These are phyloP conservation scores for Rachycentron canadum DNA, from an alignment of 2,797 vertebrate genomes.

Conservation along the genomic window DNA sequence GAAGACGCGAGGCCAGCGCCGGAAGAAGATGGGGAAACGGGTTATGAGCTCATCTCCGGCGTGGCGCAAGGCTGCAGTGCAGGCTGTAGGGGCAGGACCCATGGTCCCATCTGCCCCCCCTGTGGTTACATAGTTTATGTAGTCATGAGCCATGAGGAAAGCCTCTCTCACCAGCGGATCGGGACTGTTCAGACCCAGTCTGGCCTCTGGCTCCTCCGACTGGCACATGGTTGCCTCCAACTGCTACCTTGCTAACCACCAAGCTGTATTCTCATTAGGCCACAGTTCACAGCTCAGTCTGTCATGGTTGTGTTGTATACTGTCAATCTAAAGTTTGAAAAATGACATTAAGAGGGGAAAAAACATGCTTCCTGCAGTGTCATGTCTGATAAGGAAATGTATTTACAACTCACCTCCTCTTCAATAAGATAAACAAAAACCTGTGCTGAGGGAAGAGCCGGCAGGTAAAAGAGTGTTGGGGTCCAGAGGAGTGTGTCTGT, in stretches of 20 bases:
- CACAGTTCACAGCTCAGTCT: conserved; percentile 3
- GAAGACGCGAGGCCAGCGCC: conserved; percentile 86
- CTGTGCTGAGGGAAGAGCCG: background rate
- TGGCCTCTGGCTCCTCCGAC: conserved; percentile 54
- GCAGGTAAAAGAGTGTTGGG: conserved; percentile 37
- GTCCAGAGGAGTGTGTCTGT: conserved; percentile 42
- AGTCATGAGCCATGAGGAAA: conserved; percentile 83
- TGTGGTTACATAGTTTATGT: conserved; percentile 83
- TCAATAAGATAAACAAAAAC: conserved; percentile 3
- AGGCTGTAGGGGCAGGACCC: conserved; percentile 72
- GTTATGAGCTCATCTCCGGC: conserved; percentile 84
- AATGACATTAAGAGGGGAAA: background rate
- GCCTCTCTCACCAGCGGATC: conserved; percentile 85
- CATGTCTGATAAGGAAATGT: background rate
- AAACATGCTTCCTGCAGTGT: background rate
- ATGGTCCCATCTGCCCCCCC: conserved; percentile 54
- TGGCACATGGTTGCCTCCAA: conserved; percentile 61
- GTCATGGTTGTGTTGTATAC: background rate
- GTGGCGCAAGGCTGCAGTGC: conserved; percentile 78
- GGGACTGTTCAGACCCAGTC: conserved; percentile 71
- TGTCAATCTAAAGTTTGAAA: background rate
- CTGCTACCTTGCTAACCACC: conserved; percentile 17
- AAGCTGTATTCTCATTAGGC: conserved; percentile 29
- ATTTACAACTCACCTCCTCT: conserved; percentile 68
- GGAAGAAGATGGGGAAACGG: conserved; percentile 87